Evolutionary conservation across 2,113 vertebrate species (phyloP).

Genomic region (Leptodactylus fuscus): DNA sequence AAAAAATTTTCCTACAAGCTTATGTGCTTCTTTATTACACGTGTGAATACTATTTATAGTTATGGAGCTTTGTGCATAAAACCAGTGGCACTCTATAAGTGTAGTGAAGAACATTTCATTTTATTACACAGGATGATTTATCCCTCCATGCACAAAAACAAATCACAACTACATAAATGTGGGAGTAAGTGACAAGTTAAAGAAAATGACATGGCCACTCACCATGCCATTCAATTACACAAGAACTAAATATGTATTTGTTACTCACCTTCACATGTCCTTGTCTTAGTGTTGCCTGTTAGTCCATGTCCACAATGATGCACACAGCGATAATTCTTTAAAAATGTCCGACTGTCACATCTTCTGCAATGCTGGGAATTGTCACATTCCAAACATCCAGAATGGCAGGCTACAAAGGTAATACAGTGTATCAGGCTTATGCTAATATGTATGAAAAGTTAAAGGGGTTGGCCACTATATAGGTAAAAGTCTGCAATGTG

Average conservation of each 20-base stretch:
- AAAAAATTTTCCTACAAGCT: neutral
- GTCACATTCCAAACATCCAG: conserved; percentile 82
- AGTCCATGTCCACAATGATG: conserved; percentile 82
- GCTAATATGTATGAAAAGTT: neutral
- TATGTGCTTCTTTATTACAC: neutral
- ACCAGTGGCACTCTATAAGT: neutral
- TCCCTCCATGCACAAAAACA: neutral
- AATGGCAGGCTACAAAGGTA: conserved; percentile 80
- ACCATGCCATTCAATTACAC: neutral
- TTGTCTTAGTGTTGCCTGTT: conserved; percentile 72
- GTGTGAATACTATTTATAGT: neutral
- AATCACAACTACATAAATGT: neutral
- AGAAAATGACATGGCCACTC: neutral
- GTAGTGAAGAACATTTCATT: neutral
- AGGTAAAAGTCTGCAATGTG: too few relatives aligned
- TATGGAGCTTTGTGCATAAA: neutral
- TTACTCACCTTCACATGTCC: conserved; percentile 81
- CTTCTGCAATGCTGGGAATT: conserved; percentile 71
- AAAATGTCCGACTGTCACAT: conserved; percentile 75
- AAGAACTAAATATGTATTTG: neutral
- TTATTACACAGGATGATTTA: neutral
- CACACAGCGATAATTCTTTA: conserved; percentile 81
- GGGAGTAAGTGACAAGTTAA: neutral
- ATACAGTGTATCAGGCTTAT: neutral
- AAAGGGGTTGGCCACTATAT: too few relatives aligned